phyloP scores from a whole-genome alignment of 2,797 vertebrate species.

The Prionace glauca region DNA sequence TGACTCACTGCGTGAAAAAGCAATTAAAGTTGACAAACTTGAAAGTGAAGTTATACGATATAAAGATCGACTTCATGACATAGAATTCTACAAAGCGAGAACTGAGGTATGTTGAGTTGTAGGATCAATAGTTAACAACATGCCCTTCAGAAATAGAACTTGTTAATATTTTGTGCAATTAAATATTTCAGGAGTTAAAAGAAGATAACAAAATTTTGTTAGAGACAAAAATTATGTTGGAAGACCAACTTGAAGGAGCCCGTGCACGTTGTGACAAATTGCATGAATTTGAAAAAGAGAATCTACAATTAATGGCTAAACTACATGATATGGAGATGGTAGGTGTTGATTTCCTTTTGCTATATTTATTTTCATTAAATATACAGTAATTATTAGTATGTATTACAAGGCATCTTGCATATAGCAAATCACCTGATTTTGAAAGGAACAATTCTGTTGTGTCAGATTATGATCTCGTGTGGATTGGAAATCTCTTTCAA shows the following conservation, averaged over 20 bases:
- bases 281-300: constrained; percentile 93
- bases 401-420: not conserved
- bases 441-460: not conserved
- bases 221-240: constrained; percentile 93
- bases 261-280: constrained; percentile 88
- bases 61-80: constrained; percentile 91
- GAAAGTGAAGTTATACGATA: constrained; percentile 89
- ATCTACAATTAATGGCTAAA: constrained; percentile 88
- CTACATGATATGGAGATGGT: constrained; percentile 96
- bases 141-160: not conserved
- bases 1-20: constrained; percentile 88
- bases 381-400: not conserved
- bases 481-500: not conserved
- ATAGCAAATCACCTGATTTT: not conserved
- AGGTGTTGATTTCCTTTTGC: constrained; percentile 45
- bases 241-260: constrained; percentile 83
- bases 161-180: constrained; percentile 40
- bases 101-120: constrained; percentile 69
- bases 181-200: constrained; percentile 75
- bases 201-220: constrained; percentile 95
- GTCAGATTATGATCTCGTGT: not conserved
- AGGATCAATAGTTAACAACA: not conserved
- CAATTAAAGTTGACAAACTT: constrained; percentile 88
- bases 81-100: constrained; percentile 95
- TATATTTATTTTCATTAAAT: not conserved